Evolutionary conservation across 2,113 vertebrate species (phyloP).

Genomic region (Tricholaema leucomelas): DNA sequence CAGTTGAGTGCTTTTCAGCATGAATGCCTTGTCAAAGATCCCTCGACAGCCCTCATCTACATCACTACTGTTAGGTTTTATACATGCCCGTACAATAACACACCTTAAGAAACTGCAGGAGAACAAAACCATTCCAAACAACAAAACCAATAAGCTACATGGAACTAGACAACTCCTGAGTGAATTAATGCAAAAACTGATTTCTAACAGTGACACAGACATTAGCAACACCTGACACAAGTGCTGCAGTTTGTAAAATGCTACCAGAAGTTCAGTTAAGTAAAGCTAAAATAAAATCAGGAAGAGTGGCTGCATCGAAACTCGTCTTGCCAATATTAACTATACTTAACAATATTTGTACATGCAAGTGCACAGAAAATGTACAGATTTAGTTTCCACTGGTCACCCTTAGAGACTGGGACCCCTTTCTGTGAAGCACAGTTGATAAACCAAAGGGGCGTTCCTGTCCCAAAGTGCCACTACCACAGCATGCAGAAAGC

Average conservation of each 20-base stretch:
- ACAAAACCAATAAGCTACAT: background rate
- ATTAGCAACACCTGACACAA: background rate
- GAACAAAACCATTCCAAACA: background rate
- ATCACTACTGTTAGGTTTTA: background rate
- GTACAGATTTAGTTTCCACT: background rate
- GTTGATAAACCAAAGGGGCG: background rate
- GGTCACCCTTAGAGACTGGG: background rate
- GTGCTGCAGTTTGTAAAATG: background rate
- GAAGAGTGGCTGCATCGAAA: background rate
- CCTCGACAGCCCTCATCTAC: background rate
- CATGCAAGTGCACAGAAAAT: background rate
- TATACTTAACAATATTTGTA: background rate
- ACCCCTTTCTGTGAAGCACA: background rate
- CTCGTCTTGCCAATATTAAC: background rate
- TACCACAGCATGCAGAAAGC: background rate
- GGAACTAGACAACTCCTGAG: background rate
- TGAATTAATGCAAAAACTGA: background rate
- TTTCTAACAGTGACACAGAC: background rate
- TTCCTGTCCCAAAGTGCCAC: background rate
- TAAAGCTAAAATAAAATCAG: background rate
- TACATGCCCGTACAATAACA: background rate
- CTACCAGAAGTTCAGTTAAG: background rate
- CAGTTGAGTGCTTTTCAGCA: background rate
- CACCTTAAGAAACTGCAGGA: background rate
- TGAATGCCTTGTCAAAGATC: background rate